A percentile compares a stretch with the other conserved stretches of the same genome.
Evolutionary conservation across 2,888 invertebrate species (phyloP).

Genomic region (Smittia sp.): DNA sequence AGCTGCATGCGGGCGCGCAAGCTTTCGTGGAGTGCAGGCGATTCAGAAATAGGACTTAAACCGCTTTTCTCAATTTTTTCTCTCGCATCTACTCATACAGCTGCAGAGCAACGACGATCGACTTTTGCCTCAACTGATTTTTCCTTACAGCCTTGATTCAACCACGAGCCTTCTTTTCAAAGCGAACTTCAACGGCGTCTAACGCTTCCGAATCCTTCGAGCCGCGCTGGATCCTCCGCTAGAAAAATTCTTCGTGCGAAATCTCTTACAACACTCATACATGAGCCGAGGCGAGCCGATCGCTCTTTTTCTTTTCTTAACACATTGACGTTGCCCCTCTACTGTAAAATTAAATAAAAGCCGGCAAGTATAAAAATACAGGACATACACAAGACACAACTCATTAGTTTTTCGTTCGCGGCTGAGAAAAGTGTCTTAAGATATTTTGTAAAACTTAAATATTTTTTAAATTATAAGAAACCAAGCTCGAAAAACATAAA

Average conservation of each 20-base stretch:
- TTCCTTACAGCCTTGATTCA: too few relatives aligned
- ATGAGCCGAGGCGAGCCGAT: background rate
- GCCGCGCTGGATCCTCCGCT: background rate
- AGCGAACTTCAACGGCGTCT: too few relatives aligned
- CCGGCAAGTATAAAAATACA: conserved; percentile 38
- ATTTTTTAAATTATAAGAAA: background rate
- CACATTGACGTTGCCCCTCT: conserved; percentile 22
- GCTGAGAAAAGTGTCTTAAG: conserved; percentile 36
- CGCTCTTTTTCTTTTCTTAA: conserved; percentile 22
- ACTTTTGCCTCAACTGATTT: too few relatives aligned
- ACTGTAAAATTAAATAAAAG: background rate
- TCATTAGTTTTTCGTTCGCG: conserved; percentile 40
- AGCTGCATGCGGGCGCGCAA: background rate
- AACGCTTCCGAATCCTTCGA: too few relatives aligned
- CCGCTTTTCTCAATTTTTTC: background rate
- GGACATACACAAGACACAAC: conserved; percentile 36
- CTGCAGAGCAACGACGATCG: background rate
- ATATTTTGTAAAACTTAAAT: conserved; percentile 18
- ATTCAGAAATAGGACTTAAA: conserved; percentile 1
- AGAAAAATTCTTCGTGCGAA: background rate
- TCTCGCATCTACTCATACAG: background rate
- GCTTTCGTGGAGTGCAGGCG: background rate
- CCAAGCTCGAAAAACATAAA: background rate
- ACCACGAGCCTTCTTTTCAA: too few relatives aligned
- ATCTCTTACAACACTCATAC: conserved; percentile 12